Conservation (phyloP, 1,140 invertebrate genomes). For the Heliconius hermathena region DNA sequence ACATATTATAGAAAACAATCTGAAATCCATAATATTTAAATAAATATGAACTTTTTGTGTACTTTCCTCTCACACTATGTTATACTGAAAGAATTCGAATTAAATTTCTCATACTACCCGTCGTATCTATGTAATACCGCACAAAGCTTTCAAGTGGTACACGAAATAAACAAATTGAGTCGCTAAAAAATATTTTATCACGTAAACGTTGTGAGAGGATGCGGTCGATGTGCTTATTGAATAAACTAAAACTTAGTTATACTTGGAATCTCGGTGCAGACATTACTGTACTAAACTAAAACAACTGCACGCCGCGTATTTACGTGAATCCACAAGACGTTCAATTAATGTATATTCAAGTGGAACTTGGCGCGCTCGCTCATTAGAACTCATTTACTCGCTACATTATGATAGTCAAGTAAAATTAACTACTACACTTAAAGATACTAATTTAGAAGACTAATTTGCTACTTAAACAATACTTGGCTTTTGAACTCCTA, state of each 20-base stretch:
- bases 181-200: background rate
- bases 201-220: background rate
- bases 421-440: too few relatives aligned
- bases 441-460: too few relatives aligned
- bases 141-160: background rate
- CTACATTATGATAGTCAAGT: conserved; percentile 16
- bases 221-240: background rate
- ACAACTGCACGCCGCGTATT: background rate
- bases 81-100: too few relatives aligned
- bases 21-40: too few relatives aligned
- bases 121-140: background rate
- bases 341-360: conserved; percentile 32
- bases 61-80: too few relatives aligned
- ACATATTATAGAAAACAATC: too few relatives aligned
- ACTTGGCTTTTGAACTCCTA: too few relatives aligned
- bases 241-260: background rate
- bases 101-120: too few relatives aligned
- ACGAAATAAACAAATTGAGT: background rate
- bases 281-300: background rate
- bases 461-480: too few relatives aligned
- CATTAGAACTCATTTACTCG: conserved; percentile 5
- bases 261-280: background rate
- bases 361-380: conserved; percentile 5
- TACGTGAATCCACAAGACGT: conserved; percentile 25
- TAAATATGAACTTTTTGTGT: too few relatives aligned